Percentiles rank a stretch among this genome's conserved stretches.
These are phyloP conservation scores for Pollenia griseotomentosa DNA, from an alignment of 2,888 invertebrate species.

Conservation along the genomic window DNA sequence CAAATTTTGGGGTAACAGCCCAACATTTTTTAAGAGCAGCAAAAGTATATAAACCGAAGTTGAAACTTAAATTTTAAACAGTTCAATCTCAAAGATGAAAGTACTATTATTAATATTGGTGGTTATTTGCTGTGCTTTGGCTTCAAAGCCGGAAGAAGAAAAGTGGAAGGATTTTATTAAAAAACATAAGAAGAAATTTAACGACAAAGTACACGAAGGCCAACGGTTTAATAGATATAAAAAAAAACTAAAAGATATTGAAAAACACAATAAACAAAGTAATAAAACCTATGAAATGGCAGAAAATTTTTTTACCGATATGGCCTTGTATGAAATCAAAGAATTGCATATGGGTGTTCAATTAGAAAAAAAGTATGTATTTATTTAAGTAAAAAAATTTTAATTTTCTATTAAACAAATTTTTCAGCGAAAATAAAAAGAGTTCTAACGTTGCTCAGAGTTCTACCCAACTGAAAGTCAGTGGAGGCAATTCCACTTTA, in stretches of 20 bases:
- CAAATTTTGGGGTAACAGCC: too few relatives aligned
- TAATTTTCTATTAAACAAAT: conserved; percentile 73
- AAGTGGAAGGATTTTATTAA: too few relatives aligned
- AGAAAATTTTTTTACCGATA: conserved; percentile 37
- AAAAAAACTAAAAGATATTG: conserved; percentile 93
- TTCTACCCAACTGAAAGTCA: too few relatives aligned
- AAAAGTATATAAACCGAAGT: too few relatives aligned
- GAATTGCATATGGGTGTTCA: conserved; percentile 46
- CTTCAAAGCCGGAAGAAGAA: too few relatives aligned
- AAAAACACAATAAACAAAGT: conserved; percentile 90
- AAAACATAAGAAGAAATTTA: conserved; percentile 92
- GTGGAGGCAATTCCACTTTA: background rate
- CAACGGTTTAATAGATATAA: conserved; percentile 85
- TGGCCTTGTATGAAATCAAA: conserved; percentile 45
- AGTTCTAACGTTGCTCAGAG: background rate
- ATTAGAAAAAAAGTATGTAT: conserved; percentile 32
- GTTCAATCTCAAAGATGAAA: conserved; percentile 24
- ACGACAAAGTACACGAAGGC: too few relatives aligned
- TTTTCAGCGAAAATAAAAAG: conserved; percentile 14
- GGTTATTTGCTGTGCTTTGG: conserved; percentile 7
- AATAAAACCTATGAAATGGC: conserved; percentile 27
- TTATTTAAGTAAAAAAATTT: background rate
- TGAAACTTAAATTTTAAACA: too few relatives aligned
- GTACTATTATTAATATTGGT: conserved; percentile 2
- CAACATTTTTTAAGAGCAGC: too few relatives aligned